A percentile compares a stretch with the other conserved stretches of the same genome.
Evolutionary conservation across 2,113 vertebrate species (phyloP).

Genomic region (Colinus virginianus): DNA sequence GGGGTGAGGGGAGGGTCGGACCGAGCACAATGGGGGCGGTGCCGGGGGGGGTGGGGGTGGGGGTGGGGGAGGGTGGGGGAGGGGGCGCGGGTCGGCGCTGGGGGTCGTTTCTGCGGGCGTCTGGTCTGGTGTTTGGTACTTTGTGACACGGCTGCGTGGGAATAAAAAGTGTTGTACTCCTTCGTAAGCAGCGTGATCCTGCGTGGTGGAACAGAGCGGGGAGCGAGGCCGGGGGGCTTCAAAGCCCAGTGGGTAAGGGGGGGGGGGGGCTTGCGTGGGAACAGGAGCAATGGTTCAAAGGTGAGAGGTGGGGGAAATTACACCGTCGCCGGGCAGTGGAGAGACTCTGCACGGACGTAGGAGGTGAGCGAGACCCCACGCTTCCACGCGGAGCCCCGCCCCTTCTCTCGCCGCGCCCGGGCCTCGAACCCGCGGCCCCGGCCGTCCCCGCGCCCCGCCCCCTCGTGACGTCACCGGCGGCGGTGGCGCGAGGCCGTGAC

Average conservation of each 20-base stretch:
- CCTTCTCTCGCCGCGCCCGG: too few species aligned
- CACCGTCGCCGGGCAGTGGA: too few species aligned
- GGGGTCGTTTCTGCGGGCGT: constrained; percentile 20
- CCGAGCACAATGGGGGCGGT: rapidly evolving
- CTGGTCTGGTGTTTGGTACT: constrained; percentile 51
- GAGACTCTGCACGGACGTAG: too few species aligned
- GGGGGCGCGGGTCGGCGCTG: background rate
- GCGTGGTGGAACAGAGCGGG: rapidly evolving
- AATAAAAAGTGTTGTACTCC: constrained; percentile 63
- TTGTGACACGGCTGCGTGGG: constrained; percentile 46
- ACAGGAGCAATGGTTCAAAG: too few species aligned
- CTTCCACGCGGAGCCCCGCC: too few species aligned
- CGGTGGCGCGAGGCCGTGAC: constrained; percentile 22
- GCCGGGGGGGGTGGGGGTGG: background rate
- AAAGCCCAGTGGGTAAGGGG: too few species aligned
- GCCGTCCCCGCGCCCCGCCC: background rate
- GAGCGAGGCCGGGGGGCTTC: background rate
- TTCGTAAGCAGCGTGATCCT: background rate
- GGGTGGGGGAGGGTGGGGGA: background rate
- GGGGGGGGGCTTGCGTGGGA: too few species aligned
- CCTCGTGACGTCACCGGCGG: background rate
- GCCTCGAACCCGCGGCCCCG: too few species aligned
- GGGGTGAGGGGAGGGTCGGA: background rate
- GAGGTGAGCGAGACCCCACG: too few species aligned
- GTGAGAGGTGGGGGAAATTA: too few species aligned